Conservation (phyloP, 2,888 invertebrate species). For the Meteorus colon region DNA sequence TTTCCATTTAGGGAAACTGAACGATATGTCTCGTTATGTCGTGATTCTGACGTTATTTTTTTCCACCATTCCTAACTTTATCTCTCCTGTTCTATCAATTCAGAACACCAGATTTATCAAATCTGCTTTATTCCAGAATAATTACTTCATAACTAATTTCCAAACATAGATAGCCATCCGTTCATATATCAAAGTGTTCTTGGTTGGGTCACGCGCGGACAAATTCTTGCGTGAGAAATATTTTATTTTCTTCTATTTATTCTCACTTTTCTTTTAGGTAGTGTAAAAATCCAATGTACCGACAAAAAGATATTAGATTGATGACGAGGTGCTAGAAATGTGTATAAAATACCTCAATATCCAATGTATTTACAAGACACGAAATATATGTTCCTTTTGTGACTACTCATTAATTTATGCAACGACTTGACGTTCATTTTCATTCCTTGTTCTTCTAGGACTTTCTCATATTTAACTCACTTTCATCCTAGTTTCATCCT, state of each 20-base stretch:
- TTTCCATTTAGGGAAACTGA: slow-evolving; percentile 52
- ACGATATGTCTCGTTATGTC: slow-evolving; percentile 61
- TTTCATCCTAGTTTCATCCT: slow-evolving; percentile 18
- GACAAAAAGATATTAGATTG: slow-evolving; percentile 2
- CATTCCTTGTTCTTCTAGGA: slow-evolving; percentile 55
- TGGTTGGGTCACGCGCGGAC: neutral
- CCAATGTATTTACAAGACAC: slow-evolving; percentile 63
- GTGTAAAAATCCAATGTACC: neutral
- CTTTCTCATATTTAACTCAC: slow-evolving; percentile 5
- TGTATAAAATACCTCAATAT: slow-evolving; percentile 71
- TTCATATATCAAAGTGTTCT: neutral
- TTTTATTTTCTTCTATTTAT: slow-evolving; percentile 45
- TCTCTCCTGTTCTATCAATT: slow-evolving; percentile 26
- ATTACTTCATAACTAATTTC: slow-evolving; percentile 1
- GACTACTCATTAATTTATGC: slow-evolving; percentile 44
- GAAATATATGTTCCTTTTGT: slow-evolving; percentile 23
- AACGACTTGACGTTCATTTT: slow-evolving; percentile 13
- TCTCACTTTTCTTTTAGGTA: slow-evolving; percentile 13
- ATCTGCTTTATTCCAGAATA: slow-evolving; percentile 45
- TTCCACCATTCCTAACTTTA: slow-evolving; percentile 25
- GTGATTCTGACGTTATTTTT: slow-evolving; percentile 46
- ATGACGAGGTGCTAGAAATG: slow-evolving; percentile 59
- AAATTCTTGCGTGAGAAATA: slow-evolving; percentile 34
- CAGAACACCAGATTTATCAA: slow-evolving; percentile 43
- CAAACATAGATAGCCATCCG: slow-evolving; percentile 9